Percentiles rank a stretch among this genome's conserved stretches.
phyloP scores from a whole-genome alignment of 2,888 invertebrate genomes.

The Plagiodera versicolora region DNA sequence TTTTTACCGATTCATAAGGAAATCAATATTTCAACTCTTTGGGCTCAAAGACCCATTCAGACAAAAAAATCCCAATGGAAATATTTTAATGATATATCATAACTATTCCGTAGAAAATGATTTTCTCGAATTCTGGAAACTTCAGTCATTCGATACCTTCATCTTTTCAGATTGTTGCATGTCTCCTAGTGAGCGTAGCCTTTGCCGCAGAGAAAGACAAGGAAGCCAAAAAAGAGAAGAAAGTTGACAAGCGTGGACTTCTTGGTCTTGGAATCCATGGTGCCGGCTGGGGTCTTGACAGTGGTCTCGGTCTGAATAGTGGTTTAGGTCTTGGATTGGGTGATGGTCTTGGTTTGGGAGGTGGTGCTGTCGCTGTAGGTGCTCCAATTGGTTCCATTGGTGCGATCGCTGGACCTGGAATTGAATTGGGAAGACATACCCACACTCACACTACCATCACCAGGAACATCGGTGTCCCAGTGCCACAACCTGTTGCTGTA shows the following conservation, averaged over 20 bases:
- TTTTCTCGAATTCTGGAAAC: no score
- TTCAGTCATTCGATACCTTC: no score
- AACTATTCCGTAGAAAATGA: no score
- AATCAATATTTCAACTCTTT: no score
- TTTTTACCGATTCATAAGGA: no score
- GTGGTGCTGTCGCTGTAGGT: slow-evolving; percentile 21
- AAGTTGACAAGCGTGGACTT: slow-evolving; percentile 48
- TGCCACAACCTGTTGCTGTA: slow-evolving; percentile 58
- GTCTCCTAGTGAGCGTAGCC: slow-evolving; percentile 40
- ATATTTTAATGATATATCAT: no score
- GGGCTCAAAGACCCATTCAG: no score
- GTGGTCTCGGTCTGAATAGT: slow-evolving; percentile 25
- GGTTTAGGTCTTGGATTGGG: slow-evolving; percentile 26
- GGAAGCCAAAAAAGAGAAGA: slow-evolving; percentile 38
- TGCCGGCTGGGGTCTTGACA: slow-evolving; percentile 24
- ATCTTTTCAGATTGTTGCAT: slow-evolving; percentile 42
- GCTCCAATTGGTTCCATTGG: slow-evolving; percentile 15
- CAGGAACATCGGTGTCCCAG: slow-evolving; percentile 56
- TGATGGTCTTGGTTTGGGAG: slow-evolving; percentile 19
- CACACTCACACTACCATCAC: slow-evolving; percentile 55
- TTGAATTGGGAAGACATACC: slow-evolving; percentile 43
- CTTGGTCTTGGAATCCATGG: slow-evolving; percentile 42
- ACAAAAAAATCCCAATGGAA: no score
- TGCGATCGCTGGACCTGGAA: slow-evolving; percentile 24
- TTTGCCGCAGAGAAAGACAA: slow-evolving; percentile 31